Conservation (phyloP, 2,113 vertebrate genomes). For the Onychostoma macrolepis region DNA sequence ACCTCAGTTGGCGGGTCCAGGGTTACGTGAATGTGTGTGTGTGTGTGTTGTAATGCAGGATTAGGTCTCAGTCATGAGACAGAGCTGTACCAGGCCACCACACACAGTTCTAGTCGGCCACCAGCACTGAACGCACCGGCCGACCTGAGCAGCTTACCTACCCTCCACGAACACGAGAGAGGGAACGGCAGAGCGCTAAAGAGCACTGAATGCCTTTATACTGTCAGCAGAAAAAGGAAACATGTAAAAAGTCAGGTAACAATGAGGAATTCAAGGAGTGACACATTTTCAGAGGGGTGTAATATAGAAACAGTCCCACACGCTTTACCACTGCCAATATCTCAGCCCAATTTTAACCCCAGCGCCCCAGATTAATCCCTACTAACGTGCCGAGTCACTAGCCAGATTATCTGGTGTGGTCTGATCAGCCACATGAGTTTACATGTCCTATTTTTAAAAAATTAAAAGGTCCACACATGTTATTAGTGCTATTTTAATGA, state of each 20-base stretch:
- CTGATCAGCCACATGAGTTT: not conserved
- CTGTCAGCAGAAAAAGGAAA: not conserved
- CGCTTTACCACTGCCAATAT: not conserved
- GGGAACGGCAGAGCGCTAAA: not conserved
- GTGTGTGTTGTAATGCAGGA: constrained; percentile 75
- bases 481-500: not conserved
- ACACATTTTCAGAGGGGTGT: not conserved
- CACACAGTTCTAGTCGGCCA: constrained; percentile 78
- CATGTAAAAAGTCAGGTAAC: not conserved
- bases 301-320: not conserved
- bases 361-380: not conserved
- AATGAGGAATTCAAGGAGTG: constrained; percentile 25
- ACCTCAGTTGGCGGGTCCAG: constrained; percentile 51
- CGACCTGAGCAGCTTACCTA: constrained; percentile 69
- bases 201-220: not conserved
- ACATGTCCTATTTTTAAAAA: not conserved
- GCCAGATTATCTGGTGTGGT: constrained; percentile 16
- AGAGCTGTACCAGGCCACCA: constrained; percentile 83
- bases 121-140: constrained; percentile 72
- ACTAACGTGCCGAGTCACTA: not conserved
- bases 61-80: constrained; percentile 81
- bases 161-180: not conserved
- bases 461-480: not conserved
- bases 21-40: constrained; percentile 58
- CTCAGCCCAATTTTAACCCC: not conserved